Percentiles rank a stretch among this genome's conserved stretches.
These are phyloP conservation scores for Mus spicilegus DNA, from an alignment of 2,113 vertebrate species.

Conservation along the genomic window DNA sequence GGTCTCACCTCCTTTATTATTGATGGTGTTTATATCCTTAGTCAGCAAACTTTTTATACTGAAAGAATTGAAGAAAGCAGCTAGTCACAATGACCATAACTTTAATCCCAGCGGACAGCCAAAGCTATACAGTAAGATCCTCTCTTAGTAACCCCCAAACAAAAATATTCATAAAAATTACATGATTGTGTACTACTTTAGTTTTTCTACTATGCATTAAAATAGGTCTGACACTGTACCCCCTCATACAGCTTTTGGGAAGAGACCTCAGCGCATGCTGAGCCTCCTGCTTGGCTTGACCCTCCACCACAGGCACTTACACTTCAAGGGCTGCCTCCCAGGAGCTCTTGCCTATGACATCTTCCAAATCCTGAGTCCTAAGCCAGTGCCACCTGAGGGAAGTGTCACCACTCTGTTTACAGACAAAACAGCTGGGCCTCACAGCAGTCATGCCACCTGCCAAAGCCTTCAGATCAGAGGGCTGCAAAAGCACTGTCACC, in stretches of 20 bases:
- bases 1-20: conserved; percentile 7
- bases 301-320: background rate
- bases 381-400: background rate
- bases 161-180: background rate
- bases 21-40: conserved; percentile 17
- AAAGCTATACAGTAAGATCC: background rate
- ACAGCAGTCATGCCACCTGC: background rate
- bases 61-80: background rate
- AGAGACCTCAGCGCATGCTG: background rate
- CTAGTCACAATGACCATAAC: background rate
- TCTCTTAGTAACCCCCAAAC: background rate
- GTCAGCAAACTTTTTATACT: background rate
- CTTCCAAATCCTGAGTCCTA: background rate
- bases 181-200: background rate
- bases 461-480: background rate
- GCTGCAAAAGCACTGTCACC: background rate
- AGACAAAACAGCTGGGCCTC: background rate
- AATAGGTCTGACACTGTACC: background rate
- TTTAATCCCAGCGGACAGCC: background rate
- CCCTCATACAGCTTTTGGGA: background rate
- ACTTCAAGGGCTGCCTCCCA: background rate
- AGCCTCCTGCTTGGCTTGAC: background rate
- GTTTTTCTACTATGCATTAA: background rate
- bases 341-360: background rate
- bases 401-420: background rate